Evolutionary conservation across 1,140 invertebrate genomes (phyloP).

Genomic region (Anadara kagoshimensis): DNA sequence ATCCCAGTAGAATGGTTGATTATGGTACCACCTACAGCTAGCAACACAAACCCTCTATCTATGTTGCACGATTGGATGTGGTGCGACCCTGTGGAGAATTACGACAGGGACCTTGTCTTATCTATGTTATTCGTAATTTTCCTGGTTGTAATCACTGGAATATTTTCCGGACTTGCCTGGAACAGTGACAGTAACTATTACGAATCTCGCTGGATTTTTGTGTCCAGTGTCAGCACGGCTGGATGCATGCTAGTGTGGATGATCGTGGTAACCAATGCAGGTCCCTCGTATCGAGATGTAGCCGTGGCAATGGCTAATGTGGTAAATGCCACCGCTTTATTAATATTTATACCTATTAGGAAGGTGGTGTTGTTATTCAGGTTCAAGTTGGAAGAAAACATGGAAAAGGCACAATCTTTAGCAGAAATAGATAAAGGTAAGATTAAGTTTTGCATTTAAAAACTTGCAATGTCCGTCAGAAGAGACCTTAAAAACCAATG

Average conservation of each 20-base stretch:
- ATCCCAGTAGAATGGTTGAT: conserved; percentile 65
- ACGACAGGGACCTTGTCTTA: conserved; percentile 74
- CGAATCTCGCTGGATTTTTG: conserved; percentile 75
- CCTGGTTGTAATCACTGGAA: conserved; percentile 71
- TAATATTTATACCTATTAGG: conserved; percentile 70
- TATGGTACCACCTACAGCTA: conserved; percentile 53
- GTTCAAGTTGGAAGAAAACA: conserved; percentile 47
- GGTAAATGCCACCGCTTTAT: conserved; percentile 69
- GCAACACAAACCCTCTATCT: conserved; percentile 23
- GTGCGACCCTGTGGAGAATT: conserved; percentile 64
- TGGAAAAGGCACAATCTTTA: conserved; percentile 2
- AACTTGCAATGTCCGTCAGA: too few species aligned
- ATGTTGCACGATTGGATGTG: conserved; percentile 60
- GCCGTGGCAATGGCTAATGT: conserved; percentile 72
- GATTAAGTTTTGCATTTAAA: too few species aligned
- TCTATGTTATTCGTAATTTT: conserved; percentile 75
- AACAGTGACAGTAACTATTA: conserved; percentile 70
- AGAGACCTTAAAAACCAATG: too few species aligned
- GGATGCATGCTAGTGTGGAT: conserved; percentile 75
- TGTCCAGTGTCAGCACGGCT: conserved; percentile 64
- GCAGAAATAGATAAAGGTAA: neutral
- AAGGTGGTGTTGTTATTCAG: conserved; percentile 69
- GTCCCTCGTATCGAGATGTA: conserved; percentile 62
- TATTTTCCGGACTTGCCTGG: conserved; percentile 74
- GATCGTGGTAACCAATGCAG: conserved; percentile 71